Base-by-base conservation (phyloP, 2,113 vertebrate genomes). In the Heterochromis multidens region DNA sequence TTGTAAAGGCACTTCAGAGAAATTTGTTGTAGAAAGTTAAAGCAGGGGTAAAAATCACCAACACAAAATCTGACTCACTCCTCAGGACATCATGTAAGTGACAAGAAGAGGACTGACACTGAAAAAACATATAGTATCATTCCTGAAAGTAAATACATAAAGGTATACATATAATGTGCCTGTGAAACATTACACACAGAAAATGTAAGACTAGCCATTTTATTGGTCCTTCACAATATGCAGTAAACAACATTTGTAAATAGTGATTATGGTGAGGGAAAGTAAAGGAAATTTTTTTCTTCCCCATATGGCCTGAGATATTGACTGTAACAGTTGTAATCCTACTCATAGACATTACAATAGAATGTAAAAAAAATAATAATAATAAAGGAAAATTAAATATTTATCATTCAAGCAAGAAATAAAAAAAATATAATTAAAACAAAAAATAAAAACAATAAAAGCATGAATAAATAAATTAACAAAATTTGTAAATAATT, bases 201-300 rank as follows among this genome's bases (percentile, higher is more conserved):
- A 76, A 21, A 40, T 59, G 25, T 85, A 89, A 90, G 82, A 88
- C 80, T 80, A 54, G 61, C 31, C 56, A 27, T 61, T 88, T 46
- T 87, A 29, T 93, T 93, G 89, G 91, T 91, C 91, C 91, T 54
- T 60, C 78, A 74, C 21, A 85, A 81, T 58, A 37, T 23, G 80
- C 49, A 81, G 25, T 82, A 83, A 87, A 87, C 33, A 81, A 56
- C 2, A 54, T 63, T 23, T 65, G 57, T 43, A 29, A 11, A 52
- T 31, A 52, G 67, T 46, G 23, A 74, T 59, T 35, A 59, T 58
- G 14, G 25, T 57, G 60, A 21, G 17, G 9, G 13, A 57, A 25
- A 49, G 23, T 27, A 54, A 46, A 56, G 33, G 16, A 21, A 25
- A 62, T 56, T 58, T 80, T 35, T 49, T 80, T 63, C n/a, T 65